Conservation (phyloP, 2,797 vertebrate species). For the Chelidonichthys spinosus region DNA sequence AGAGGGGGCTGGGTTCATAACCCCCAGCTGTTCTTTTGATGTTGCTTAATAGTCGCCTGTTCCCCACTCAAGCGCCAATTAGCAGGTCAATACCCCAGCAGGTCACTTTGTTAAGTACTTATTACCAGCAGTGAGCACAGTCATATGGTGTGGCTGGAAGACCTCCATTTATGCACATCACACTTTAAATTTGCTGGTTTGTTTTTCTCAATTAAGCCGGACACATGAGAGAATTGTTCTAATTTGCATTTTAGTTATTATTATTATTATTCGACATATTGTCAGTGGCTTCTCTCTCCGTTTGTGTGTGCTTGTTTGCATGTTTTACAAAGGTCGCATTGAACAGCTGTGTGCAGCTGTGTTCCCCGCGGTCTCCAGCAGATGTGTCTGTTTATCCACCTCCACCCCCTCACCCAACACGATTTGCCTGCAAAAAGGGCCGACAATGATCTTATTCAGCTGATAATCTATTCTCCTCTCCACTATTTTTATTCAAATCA, state of each 20-base stretch:
- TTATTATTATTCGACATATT: slow-evolving; percentile 4
- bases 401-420: slow-evolving; percentile 34
- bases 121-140: slow-evolving; percentile 63
- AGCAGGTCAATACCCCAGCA: slow-evolving; percentile 78
- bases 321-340: slow-evolving; percentile 27
- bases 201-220: slow-evolving; percentile 1
- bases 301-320: slow-evolving; percentile 7
- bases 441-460: slow-evolving; percentile 37
- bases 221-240: neutral
- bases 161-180: slow-evolving; percentile 24
- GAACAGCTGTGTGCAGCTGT: slow-evolving; percentile 37
- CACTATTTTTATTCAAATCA: slow-evolving; percentile 13
- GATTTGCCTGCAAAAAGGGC: slow-evolving; percentile 38
- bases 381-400: slow-evolving; percentile 60
- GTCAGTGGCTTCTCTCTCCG: neutral
- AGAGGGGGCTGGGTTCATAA: slow-evolving; percentile 49
- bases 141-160: slow-evolving; percentile 37
- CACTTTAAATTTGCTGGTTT: slow-evolving; percentile 5
- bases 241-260: slow-evolving; percentile 6
- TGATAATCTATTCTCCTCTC: neutral
- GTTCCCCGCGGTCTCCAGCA: slow-evolving; percentile 50
- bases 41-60: slow-evolving; percentile 70
- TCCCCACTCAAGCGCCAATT: slow-evolving; percentile 74
- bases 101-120: slow-evolving; percentile 71
- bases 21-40: slow-evolving; percentile 77